Percentiles rank a stretch among this genome's conserved stretches.
These are phyloP conservation scores for Leucophenga maculata DNA, from an alignment of 2,888 invertebrate species.

Conservation along the genomic window DNA sequence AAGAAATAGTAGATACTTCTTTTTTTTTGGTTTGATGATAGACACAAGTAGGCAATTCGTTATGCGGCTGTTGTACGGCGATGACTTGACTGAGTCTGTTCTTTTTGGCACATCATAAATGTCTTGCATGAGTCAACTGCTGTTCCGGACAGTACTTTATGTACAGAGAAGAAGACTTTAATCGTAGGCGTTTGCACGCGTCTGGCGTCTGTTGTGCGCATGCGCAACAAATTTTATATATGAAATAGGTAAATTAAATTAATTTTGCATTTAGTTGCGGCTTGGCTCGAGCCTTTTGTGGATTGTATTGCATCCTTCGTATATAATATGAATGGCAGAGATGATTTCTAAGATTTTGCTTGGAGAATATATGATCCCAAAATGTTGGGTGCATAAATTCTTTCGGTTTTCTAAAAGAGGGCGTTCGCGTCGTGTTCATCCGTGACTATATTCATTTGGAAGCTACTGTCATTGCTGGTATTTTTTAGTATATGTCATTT, in stretches of 20 bases:
- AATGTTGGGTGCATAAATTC: too few species aligned
- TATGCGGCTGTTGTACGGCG: constrained; percentile 31
- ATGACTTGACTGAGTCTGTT: background rate
- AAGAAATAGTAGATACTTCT: constrained; percentile 22
- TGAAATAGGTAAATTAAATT: constrained; percentile 29
- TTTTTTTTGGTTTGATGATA: constrained; percentile 9
- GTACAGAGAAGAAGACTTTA: background rate
- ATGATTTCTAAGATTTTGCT: too few species aligned
- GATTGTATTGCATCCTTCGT: too few species aligned
- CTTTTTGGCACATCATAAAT: constrained; percentile 33
- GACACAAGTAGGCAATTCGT: constrained; percentile 24
- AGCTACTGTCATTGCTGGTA: too few species aligned
- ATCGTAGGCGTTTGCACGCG: constrained; percentile 24
- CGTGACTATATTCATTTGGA: too few species aligned
- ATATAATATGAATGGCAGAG: too few species aligned
- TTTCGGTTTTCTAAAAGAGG: too few species aligned
- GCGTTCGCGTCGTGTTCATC: too few species aligned
- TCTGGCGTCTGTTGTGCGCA: constrained; percentile 29
- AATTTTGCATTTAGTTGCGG: constrained; percentile 25
- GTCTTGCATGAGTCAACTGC: background rate
- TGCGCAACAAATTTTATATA: constrained; percentile 16
- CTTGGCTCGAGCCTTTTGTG: background rate
- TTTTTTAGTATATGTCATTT: too few species aligned
- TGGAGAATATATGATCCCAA: too few species aligned
- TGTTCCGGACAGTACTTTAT: background rate